Evolutionary conservation across 2,888 invertebrate genomes (phyloP).

Genomic region (Eremobia ochroleuca): DNA sequence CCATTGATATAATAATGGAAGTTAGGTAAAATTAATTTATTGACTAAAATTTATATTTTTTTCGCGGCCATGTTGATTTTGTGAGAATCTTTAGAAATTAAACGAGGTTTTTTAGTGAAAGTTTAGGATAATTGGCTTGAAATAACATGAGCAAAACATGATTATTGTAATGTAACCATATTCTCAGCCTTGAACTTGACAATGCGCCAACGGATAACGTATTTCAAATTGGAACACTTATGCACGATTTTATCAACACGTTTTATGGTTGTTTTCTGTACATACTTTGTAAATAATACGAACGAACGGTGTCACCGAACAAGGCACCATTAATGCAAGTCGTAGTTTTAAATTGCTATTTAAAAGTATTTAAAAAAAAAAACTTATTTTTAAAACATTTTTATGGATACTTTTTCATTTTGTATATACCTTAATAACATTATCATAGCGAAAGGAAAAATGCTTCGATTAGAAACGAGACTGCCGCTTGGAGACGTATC

Average conservation of each 20-base stretch:
- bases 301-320: not conserved
- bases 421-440: not conserved
- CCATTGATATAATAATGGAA: constrained; percentile 61
- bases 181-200: constrained; percentile 75
- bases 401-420: not conserved
- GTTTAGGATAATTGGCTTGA: constrained; percentile 61
- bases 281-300: constrained; percentile 13
- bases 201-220: constrained; percentile 83
- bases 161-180: constrained; percentile 56
- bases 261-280: constrained; percentile 4
- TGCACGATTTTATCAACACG: constrained; percentile 18
- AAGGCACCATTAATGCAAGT: not conserved
- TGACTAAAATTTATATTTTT: constrained; percentile 15
- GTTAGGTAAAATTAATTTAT: constrained; percentile 58
- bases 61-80: constrained; percentile 45
- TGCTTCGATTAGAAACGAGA: not conserved
- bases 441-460: not conserved
- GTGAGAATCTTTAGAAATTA: constrained; percentile 47
- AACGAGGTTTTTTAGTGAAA: constrained; percentile 41
- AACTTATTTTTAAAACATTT: no score
- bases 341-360: not conserved
- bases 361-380: not conserved
- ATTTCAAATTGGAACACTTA: constrained; percentile 66
- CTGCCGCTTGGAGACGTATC: not conserved
- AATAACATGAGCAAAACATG: constrained; percentile 61